A percentile compares a stretch with the other conserved stretches of the same genome.
These are phyloP conservation scores for Austrofundulus limnaeus DNA, from an alignment of 2,113 vertebrate species.

Conservation along the genomic window DNA sequence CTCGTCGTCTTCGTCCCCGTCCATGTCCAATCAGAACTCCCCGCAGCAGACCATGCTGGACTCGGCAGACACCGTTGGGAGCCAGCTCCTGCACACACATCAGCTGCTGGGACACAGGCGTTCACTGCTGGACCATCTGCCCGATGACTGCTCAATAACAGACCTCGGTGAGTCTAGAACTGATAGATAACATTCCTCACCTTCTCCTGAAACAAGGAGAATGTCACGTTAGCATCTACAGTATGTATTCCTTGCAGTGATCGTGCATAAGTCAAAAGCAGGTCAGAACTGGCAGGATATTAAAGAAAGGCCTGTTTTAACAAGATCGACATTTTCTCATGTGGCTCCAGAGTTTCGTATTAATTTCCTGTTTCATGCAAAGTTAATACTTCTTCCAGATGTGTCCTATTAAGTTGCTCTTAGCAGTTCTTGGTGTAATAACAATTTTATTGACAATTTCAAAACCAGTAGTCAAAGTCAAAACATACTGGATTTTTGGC, in stretches of 20 bases:
- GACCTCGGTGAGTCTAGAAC: conserved; percentile 83
- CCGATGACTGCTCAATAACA: conserved; percentile 79
- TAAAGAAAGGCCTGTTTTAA: conserved; percentile 2
- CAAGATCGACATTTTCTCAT: neutral
- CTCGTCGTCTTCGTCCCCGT: conserved; percentile 82
- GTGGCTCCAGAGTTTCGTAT: neutral
- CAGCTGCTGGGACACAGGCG: conserved; percentile 58
- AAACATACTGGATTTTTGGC: no score
- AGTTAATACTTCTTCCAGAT: neutral
- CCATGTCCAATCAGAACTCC: conserved; percentile 82
- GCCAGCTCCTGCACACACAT: conserved; percentile 78
- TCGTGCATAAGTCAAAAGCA: neutral
- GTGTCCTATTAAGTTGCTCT: neutral
- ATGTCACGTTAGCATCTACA: neutral
- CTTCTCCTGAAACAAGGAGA: neutral
- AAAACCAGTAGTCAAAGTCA: neutral
- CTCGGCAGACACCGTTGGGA: conserved; percentile 70
- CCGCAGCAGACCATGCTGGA: conserved; percentile 85
- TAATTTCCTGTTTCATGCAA: neutral
- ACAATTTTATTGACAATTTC: neutral
- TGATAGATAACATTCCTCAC: neutral
- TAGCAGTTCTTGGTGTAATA: neutral
- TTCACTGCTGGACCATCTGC: conserved; percentile 66
- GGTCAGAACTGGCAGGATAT: neutral
- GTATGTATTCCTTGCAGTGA: neutral